These are phyloP conservation scores for Drosophila insularis DNA, from an alignment of 1,140 invertebrate species.

Conservation along the genomic window DNA sequence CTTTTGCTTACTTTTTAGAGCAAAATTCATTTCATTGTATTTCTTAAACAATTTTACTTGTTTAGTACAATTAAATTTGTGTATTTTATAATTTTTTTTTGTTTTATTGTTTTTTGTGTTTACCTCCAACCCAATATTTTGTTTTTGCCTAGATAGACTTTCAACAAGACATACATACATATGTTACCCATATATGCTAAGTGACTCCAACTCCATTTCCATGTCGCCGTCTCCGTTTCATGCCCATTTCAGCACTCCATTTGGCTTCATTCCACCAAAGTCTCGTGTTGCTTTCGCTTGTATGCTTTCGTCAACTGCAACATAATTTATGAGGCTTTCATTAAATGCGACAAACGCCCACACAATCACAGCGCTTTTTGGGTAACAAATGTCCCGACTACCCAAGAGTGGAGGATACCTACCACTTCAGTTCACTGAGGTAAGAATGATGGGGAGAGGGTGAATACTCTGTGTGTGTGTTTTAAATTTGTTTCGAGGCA, in stretches of 20 bases:
- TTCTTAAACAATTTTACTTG: no score
- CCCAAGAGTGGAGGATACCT: neutral
- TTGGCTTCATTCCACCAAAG: neutral
- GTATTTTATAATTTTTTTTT: no score
- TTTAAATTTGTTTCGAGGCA: conserved; percentile 60
- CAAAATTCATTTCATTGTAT: no score
- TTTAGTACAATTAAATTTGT: no score
- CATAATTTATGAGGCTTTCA: conserved; percentile 82
- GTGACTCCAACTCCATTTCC: conserved; percentile 29
- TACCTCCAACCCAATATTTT: neutral
- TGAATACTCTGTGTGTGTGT: conserved; percentile 33
- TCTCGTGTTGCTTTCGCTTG: conserved; percentile 42
- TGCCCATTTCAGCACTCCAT: neutral
- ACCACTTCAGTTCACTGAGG: neutral
- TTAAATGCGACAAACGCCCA: conserved; percentile 79
- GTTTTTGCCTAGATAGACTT: neutral
- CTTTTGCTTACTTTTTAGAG: no score
- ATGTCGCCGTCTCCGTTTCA: neutral
- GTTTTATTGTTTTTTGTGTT: neutral
- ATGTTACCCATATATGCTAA: conserved; percentile 67
- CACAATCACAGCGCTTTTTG: conserved; percentile 68
- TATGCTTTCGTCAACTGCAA: conserved; percentile 80
- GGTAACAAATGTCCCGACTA: conserved; percentile 56
- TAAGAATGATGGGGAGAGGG: no score
- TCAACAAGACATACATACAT: conserved; percentile 26